Percentiles rank a stretch among this genome's conserved stretches.
Conservation (phyloP, 2,888 invertebrate species). For the Lycia hirtaria region DNA sequence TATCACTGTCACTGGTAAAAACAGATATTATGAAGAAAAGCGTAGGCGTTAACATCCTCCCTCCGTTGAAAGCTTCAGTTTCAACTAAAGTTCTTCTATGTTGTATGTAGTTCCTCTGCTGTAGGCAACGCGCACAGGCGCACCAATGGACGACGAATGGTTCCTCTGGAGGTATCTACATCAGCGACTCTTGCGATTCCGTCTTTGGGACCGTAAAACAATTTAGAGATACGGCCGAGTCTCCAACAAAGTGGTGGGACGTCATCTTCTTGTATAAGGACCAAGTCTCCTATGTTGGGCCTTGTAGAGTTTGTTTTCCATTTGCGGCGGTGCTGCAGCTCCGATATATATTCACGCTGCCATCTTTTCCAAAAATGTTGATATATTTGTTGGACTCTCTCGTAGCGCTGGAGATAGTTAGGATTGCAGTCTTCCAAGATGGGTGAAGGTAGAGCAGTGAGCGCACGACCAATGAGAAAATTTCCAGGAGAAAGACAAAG, state of each 20-base stretch:
- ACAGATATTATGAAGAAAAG: no score
- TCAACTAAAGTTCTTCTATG: no score
- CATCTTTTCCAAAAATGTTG: conserved; percentile 34
- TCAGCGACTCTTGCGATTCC: conserved; percentile 41
- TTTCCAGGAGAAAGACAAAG: neutral
- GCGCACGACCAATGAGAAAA: neutral
- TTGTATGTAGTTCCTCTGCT: no score
- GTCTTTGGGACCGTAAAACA: conserved; percentile 33
- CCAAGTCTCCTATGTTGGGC: conserved; percentile 26
- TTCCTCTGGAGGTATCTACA: no score
- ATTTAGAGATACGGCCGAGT: conserved; percentile 35
- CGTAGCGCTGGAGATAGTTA: neutral
- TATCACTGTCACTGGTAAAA: no score
- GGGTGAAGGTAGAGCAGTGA: neutral
- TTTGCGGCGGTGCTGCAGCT: conserved; percentile 39
- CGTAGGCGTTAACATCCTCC: no score
- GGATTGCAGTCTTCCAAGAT: neutral
- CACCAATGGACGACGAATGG: no score
- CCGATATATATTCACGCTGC: conserved; percentile 41
- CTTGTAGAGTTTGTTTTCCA: conserved; percentile 27
- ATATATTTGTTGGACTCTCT: neutral
- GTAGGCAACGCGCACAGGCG: no score
- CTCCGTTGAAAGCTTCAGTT: no score
- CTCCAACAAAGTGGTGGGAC: conserved; percentile 39
- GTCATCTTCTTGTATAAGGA: conserved; percentile 38